Conservation (phyloP, 2,797 vertebrate genomes). For the Acanthurus lineatus region DNA sequence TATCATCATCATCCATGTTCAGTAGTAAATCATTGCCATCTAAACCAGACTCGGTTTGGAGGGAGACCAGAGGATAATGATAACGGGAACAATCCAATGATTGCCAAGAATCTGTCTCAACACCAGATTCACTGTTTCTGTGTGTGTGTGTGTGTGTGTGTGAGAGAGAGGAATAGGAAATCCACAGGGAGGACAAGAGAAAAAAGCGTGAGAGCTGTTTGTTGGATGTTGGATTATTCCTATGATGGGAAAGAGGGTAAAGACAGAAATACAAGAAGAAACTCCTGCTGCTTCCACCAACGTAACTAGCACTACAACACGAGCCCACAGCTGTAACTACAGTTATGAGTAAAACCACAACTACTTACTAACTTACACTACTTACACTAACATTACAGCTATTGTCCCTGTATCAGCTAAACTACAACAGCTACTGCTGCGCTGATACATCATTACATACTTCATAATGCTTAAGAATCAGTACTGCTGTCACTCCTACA, state of each 20-base stretch:
- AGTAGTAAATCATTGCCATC: conserved; percentile 22
- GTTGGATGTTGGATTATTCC: conserved; percentile 62
- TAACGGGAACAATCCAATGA: conserved; percentile 49
- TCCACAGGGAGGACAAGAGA: conserved; percentile 62
- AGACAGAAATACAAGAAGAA: conserved; percentile 60
- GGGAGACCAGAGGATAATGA: conserved; percentile 46
- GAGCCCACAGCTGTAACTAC: not conserved
- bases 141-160: conserved; percentile 17
- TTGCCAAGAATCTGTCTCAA: conserved; percentile 65
- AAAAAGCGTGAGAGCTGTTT: conserved; percentile 78
- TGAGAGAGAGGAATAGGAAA: conserved; percentile 40
- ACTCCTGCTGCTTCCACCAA: not conserved
- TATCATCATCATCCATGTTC: not conserved
- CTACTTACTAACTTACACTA: no score
- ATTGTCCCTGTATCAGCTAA: no score
- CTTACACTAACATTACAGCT: no score
- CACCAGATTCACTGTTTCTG: conserved; percentile 51
- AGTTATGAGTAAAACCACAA: not conserved
- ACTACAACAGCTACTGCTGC: no score
- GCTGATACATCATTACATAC: no score
- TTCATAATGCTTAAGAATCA: no score
- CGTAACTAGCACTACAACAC: not conserved
- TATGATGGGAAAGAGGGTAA: conserved; percentile 65
- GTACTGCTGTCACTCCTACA: no score
- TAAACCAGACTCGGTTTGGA: conserved; percentile 50